Base-by-base conservation (phyloP, 2,888 invertebrate species). In the Entomobrya multifasciata region DNA sequence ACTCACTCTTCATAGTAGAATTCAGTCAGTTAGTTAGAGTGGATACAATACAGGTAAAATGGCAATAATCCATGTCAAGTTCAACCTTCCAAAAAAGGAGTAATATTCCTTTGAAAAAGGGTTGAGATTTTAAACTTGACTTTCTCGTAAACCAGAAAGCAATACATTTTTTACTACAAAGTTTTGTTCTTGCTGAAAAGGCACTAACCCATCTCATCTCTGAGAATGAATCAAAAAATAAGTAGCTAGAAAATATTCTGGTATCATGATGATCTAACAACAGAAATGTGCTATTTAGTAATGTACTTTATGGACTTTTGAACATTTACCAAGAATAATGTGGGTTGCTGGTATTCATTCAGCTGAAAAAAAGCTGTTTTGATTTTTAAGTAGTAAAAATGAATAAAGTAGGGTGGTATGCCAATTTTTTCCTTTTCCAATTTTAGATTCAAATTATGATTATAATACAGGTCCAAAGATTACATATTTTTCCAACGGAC, bases 61-160 rank as follows among this genome's bases (percentile, higher is more conserved):
- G 74, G 52, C 83, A 79, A 79, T 79, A 78, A 85, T 85, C 78
- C 78, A 85, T 85, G 85, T 85, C 85, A 85, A 78, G 85, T 85
- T 85, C 85, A 85, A 85, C 60, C 72, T 85, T 85, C 85, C 85
- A 85, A 79, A 85, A 72, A 83, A 83, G 83, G 83, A 83, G 65
- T 83, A 83, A 83, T 83, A 83, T 83, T 77, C 67, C 30, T 82
- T 82, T 72, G 47, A 72, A 80, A 81, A 67, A 81, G 74, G 83
- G 65, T 65, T 83, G 74, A 49, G 60, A 70, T 83, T 83, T 72
- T 62, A 84, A 84, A 84, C 84, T 84, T 84, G 84, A 84, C 77
- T 78, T 84, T 84, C 84, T 70, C 55, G 47, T 36, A 36, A 77
- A 30, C 36, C 55, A 10, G 57, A 36, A 76, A 11, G 25, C 27